Evolutionary conservation across 1,140 invertebrate genomes (phyloP), one percentile per base, ranked within the genome.

Genomic region (Asbolus verrucosus): DNA sequence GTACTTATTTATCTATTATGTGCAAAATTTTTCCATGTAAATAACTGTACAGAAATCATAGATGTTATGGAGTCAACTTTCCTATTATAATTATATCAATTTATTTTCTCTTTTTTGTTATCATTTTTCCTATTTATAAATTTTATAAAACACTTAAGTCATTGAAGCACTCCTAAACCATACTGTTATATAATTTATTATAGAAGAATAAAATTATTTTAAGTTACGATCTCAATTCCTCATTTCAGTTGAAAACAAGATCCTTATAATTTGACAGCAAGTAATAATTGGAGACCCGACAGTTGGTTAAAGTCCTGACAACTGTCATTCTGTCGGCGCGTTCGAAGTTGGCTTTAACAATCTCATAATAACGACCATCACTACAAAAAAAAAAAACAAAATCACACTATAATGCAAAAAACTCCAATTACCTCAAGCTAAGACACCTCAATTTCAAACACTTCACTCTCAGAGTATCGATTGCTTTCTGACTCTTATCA

Each of bases 331-430:
- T 87, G 82, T 99, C 97, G 1, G 98, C 98, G 76, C 98, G 87
- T 82, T 99, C 98, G 80, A 99, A 99, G 82, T 99, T 99, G 0
- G 97, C 97, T 82, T 98, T 98, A 8, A 99, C 97, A 72, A 98
- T 94, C 84, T 99, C 98, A 79, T 98, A 99, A 82, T 99, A 99
- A 63, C 98, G 93, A 1, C 98, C 98, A 82, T 99, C 98, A 81
- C 96, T 98, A 79, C 80, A 88, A 84, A 80, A 80, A 76, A 78
- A 21, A 24, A 24, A 69, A 13, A 61, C 18, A 5, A 69, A n/a
- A n/a, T n/a, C n/a, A n/a, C n/a, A n/a, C n/a, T n/a, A n/a, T n/a
- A n/a, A n/a, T n/a, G n/a, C n/a, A n/a, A n/a, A n/a, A n/a, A n/a
- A n/a, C n/a, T n/a, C 38, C 14, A 27, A 3, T 84, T 82, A 95